Percentiles rank a stretch among this genome's conserved stretches.
phyloP scores from a whole-genome alignment of 2,797 vertebrate genomes.

The Paguma larvata region DNA sequence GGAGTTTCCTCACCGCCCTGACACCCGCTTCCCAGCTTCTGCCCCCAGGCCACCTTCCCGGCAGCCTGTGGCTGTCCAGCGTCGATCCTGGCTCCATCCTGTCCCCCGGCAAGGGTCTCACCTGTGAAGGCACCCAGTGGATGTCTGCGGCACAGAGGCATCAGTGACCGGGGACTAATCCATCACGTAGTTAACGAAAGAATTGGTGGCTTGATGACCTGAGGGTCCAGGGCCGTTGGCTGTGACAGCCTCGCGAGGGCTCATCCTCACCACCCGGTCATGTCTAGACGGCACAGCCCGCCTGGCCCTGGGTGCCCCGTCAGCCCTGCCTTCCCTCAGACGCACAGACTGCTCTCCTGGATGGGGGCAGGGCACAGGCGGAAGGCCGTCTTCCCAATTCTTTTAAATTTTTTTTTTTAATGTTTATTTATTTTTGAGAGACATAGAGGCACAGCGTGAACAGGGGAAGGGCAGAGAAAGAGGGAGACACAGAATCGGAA shows the following conservation, averaged over 20 bases:
- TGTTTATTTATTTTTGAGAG: no score
- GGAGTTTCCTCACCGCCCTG: no score
- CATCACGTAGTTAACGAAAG: rapidly evolving
- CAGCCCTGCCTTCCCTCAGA: neutral
- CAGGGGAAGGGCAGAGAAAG: no score
- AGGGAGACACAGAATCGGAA: no score
- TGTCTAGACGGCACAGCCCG: neutral
- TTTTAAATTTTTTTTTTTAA: neutral
- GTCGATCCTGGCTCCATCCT: neutral
- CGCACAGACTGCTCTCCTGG: neutral
- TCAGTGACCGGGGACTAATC: neutral
- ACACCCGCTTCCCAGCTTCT: neutral
- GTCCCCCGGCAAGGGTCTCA: neutral
- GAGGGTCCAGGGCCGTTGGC: neutral
- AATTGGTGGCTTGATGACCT: no score
- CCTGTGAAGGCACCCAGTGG: neutral
- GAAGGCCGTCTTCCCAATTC: neutral
- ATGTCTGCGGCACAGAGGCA: no score
- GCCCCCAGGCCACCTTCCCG: no score
- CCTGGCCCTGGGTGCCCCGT: neutral
- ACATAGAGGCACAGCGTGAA: no score
- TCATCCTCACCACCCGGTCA: neutral
- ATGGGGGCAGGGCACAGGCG: neutral
- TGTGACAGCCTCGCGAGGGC: no score
- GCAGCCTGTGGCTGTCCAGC: neutral